Evolutionary conservation across 2,797 vertebrate genomes (phyloP), one percentile per base, ranked within the genome.

Genomic region (Dermochelys coriacea): DNA sequence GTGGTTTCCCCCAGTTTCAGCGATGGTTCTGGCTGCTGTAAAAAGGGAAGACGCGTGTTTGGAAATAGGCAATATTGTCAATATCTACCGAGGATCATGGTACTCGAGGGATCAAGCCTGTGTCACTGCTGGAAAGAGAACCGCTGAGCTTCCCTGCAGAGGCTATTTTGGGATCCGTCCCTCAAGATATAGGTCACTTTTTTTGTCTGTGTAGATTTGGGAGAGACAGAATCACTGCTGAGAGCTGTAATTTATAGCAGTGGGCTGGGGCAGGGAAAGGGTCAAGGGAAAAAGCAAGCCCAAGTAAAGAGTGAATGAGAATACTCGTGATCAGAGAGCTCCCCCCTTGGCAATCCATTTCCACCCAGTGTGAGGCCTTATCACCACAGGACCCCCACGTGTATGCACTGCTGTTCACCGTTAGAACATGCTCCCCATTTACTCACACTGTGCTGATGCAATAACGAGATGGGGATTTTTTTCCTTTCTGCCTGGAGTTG

Each of bases 1-100:
- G 95, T 94, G 95, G 83, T 86, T 55, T 89, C 82, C 77, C 87
- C 11, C 55, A 37, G 61, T 64, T 27, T n/a, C 1, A 57, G 6
- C 80, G 77, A 86, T 11, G 18, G 25, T 41, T 37, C 37, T 25
- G 78, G 25, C 14, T 77, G 27, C 41, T 37, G 1, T 45, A 47
- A 45, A 75, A 41, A 75, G 27, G 71, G 71, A 75, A 75, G 41
- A 41, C 4, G 5, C 34, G 2, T 68, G 61, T 45, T 29, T 27
- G 25, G 74, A 15, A 74, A 9, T 51, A 9, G 68, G 50, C 74
- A 89, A 6, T 89, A 80, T 94, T 57, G 29, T 18, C 57, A 4
- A 23, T 2, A 45, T 2, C 37, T 0, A 1, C 79, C 9, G 0
- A 90, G 5, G 3, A 74, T 71, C 5, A 31, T 0, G 2, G 27